These are phyloP conservation scores for Ceratitis capitata DNA, from an alignment of 1,140 invertebrate species.

Conservation along the genomic window DNA sequence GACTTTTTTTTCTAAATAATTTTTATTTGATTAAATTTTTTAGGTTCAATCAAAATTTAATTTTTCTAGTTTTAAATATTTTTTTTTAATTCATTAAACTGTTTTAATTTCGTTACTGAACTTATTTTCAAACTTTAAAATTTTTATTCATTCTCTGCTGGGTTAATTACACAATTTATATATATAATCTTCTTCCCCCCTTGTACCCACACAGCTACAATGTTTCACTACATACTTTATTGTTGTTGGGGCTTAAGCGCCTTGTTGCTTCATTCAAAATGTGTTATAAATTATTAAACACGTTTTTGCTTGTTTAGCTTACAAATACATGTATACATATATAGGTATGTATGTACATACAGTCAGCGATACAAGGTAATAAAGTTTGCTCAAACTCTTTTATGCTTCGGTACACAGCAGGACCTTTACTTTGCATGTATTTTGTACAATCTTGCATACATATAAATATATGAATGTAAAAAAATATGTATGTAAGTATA, in stretches of 20 bases:
- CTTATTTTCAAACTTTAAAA: neutral
- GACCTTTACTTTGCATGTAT: slow-evolving; percentile 52
- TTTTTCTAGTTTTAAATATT: neutral
- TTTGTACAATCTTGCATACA: too few relatives aligned
- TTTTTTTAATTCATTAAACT: neutral
- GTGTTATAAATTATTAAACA: slow-evolving; percentile 63
- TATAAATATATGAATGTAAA: neutral
- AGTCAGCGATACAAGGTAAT: slow-evolving; percentile 48
- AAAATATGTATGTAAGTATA: neutral
- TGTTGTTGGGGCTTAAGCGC: neutral
- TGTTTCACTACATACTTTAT: neutral
- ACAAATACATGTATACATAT: too few relatives aligned
- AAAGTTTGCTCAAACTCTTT: slow-evolving; percentile 37
- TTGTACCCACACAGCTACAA: neutral
- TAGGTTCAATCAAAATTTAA: neutral
- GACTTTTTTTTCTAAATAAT: too few relatives aligned
- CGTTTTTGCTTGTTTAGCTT: slow-evolving; percentile 63
- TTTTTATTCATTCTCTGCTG: neutral
- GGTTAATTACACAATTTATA: neutral
- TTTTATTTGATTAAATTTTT: neutral
- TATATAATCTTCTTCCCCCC: neutral
- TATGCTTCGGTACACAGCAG: neutral
- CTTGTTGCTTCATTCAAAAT: slow-evolving; percentile 32
- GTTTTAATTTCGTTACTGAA: neutral
- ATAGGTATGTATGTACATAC: too few relatives aligned